Percentiles rank a stretch among this genome's conserved stretches.
phyloP scores from a whole-genome alignment of 2,797 vertebrate genomes.

The Cichlasoma orientale region DNA sequence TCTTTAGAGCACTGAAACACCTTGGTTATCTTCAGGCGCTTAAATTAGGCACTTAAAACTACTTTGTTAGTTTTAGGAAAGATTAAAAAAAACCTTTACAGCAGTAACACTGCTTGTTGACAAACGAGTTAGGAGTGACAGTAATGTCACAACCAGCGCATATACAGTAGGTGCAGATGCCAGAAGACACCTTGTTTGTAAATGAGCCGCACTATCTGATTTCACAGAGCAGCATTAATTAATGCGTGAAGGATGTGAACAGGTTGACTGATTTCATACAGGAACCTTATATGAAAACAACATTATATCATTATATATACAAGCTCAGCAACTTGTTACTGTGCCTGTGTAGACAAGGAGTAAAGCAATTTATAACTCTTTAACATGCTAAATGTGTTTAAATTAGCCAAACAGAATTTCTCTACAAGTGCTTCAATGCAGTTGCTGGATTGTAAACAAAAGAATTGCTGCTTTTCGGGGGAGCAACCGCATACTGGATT shows the following conservation, averaged over 20 bases:
- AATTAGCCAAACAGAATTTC: not conserved
- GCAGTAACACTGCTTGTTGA: not conserved
- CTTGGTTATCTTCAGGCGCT: not conserved
- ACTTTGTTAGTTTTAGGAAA: not conserved
- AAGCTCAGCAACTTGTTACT: not conserved
- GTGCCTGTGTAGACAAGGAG: not conserved
- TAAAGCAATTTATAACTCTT: not conserved
- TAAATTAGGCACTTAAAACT: not conserved
- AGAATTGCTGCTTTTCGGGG: conserved; percentile 7
- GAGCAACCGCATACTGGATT: conserved; percentile 4
- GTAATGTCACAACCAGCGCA: not conserved
- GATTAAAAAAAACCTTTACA: not conserved
- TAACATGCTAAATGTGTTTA: not conserved
- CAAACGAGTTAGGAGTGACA: not conserved
- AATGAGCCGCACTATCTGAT: no score
- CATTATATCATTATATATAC: not conserved
- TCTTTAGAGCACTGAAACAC: not conserved
- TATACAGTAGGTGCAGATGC: not conserved
- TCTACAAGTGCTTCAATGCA: not conserved
- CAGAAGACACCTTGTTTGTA: no score
- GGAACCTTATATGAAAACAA: no score
- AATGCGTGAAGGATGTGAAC: not conserved
- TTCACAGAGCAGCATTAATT: not conserved
- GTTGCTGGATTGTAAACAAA: not conserved
- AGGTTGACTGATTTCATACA: no score